A percentile compares a stretch with the other conserved stretches of the same genome.
These are phyloP conservation scores for Anoplolepis gracilipes DNA, from an alignment of 1,140 invertebrate genomes.

Conservation along the genomic window DNA sequence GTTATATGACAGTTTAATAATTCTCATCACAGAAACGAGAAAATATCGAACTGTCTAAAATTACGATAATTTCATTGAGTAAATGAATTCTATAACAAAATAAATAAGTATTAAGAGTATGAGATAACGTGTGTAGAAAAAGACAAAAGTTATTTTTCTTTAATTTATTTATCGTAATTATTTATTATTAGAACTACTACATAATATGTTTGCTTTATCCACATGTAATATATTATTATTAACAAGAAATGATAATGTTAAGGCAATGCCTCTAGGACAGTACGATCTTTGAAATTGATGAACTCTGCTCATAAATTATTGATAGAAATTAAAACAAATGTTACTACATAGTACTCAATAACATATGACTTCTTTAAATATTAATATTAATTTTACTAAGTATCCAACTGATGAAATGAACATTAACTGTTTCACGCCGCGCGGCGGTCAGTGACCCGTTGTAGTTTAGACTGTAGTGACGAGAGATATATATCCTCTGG, in stretches of 20 bases:
- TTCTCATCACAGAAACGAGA: background rate
- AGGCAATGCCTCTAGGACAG: background rate
- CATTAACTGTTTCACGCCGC: conserved; percentile 60
- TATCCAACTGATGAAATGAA: conserved; percentile 69
- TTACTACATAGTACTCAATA: background rate
- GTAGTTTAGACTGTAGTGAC: conserved; percentile 46
- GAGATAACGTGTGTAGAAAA: background rate
- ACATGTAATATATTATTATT: background rate
- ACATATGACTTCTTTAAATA: background rate
- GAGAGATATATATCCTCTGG: conserved; percentile 41
- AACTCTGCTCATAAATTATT: background rate
- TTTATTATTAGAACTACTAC: no score
- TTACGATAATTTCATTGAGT: background rate
- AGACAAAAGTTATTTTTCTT: background rate
- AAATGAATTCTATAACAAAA: background rate
- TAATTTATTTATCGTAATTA: no score
- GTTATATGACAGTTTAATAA: background rate
- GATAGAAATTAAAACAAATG: background rate
- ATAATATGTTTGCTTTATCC: background rate
- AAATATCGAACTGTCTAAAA: background rate
- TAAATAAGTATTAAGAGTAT: background rate
- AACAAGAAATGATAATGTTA: background rate
- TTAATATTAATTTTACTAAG: conserved; percentile 68
- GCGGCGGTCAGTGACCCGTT: conserved; percentile 55
- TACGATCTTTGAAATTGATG: background rate